Percentiles rank a stretch among this genome's conserved stretches.
These are phyloP conservation scores for Recurvirostra avosetta DNA, from an alignment of 2,113 vertebrate species.

Conservation along the genomic window DNA sequence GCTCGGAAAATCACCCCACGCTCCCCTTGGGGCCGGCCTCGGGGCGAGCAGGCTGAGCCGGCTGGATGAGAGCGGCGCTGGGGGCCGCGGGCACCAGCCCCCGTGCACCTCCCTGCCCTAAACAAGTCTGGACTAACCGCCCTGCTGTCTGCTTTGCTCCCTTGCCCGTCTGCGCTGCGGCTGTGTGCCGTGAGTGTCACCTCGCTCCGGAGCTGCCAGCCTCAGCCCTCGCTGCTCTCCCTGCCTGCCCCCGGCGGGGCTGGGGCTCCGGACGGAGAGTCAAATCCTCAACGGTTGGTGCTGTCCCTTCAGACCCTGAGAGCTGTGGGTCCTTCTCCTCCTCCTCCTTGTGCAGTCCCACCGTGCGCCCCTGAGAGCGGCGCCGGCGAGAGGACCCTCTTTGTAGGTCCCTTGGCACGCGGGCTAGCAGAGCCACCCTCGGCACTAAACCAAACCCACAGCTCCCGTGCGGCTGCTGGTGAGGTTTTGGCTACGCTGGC, in stretches of 20 bases:
- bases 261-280: no score
- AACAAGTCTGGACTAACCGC: not conserved
- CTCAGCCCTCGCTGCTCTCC: not conserved
- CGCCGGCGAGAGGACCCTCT: not conserved
- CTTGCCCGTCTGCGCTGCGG: not conserved
- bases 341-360: not conserved
- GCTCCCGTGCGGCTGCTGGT: not conserved
- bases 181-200: not conserved
- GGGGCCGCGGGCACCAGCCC: not conserved
- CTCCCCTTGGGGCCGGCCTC: not conserved
- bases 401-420: not conserved
- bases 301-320: not conserved
- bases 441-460: not conserved
- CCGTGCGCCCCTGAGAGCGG: not conserved
- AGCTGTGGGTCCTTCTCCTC: not conserved
- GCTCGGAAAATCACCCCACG: not conserved
- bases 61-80: not conserved
- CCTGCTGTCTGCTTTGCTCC: not conserved
- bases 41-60: not conserved
- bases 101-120: not conserved
- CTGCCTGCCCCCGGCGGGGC: not conserved
- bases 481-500: not conserved
- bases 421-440: not conserved
- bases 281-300: not conserved
- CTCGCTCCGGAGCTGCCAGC: accelerated